Evolutionary conservation across 2,888 invertebrate species (phyloP), one percentile per base, ranked within the genome.

Genomic region (Meloe dianella): DNA sequence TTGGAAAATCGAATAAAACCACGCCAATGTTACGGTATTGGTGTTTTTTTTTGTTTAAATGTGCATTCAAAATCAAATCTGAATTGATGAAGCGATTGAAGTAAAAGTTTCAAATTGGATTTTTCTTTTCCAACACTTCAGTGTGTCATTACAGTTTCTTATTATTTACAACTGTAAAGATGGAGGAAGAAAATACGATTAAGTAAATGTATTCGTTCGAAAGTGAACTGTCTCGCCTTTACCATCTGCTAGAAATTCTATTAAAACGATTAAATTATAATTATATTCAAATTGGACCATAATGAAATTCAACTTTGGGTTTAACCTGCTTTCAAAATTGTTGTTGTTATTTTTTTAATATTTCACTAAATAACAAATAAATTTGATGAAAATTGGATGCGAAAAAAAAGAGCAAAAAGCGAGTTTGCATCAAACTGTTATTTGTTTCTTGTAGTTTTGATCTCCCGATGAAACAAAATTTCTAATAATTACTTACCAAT

Each of bases 401-500:
- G n/a, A n/a, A n/a, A n/a, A 41, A 14, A 14, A 8, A 14, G 10
- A 2, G 10, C 2, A 14, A 35, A 12, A 35, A 35, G 6, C 10
- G 6, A 35, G 12, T 35, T 12, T 12, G 2, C n/a, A 41, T 41
- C 38, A 41, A 41, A 41, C 8, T 17, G n/a, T 41, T 41, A 17
- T 41, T 41, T 41, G 6, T 41, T n/a, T n/a, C 30, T 30, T 7
- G 3, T 30, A 17, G n/a, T 41, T 8, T 17, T n/a, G 20, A 60
- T 60, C 24, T 35, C 22, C 20, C 12, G 38, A 24, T 3, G 14
- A 51, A 38, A 24, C 24, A 29, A 27, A 61, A 61, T 29, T 27
- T 62, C 2, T 12, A 1, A 10, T 51, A 51, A 51, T 47, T 64
- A 88, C 92, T 91, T 86, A 96, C 96, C 94, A 83, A 95, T 93